Conservation (phyloP, 2,113 vertebrate species). For the Cricetomys ansorgei region DNA sequence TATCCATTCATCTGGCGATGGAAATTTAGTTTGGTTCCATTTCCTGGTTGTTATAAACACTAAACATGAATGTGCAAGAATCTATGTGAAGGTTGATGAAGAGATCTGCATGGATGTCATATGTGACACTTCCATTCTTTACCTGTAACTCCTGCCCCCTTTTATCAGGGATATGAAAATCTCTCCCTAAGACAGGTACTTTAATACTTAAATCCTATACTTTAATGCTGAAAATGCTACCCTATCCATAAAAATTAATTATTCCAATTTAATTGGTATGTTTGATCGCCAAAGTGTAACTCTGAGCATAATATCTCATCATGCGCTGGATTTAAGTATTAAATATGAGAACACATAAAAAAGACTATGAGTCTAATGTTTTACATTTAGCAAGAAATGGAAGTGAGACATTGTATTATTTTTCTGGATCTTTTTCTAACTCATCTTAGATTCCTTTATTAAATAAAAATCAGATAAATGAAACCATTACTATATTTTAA, state of each 20-base stretch:
- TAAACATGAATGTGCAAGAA: not conserved
- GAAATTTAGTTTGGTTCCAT: not conserved
- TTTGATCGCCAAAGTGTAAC: not conserved
- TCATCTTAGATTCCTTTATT: not conserved
- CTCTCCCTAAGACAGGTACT: not conserved
- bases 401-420: not conserved
- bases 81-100: too few relatives aligned
- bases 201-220: not conserved
- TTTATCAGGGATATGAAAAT: not conserved
- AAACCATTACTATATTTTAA: not conserved
- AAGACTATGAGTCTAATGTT: not conserved
- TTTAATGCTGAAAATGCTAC: not conserved
- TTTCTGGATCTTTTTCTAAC: not conserved
- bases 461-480: not conserved
- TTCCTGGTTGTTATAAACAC: not conserved
- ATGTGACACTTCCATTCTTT: not conserved
- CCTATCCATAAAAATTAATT: not conserved
- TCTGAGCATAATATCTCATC: not conserved
- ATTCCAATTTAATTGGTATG: slow-evolving; percentile 10
- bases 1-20: not conserved
- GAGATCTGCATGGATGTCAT: not conserved
- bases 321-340: not conserved
- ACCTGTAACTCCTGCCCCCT: not conserved
- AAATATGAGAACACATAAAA: not conserved
- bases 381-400: not conserved